phyloP scores from a whole-genome alignment of 2,113 vertebrate species.

The Gymnorhina tibicen region DNA sequence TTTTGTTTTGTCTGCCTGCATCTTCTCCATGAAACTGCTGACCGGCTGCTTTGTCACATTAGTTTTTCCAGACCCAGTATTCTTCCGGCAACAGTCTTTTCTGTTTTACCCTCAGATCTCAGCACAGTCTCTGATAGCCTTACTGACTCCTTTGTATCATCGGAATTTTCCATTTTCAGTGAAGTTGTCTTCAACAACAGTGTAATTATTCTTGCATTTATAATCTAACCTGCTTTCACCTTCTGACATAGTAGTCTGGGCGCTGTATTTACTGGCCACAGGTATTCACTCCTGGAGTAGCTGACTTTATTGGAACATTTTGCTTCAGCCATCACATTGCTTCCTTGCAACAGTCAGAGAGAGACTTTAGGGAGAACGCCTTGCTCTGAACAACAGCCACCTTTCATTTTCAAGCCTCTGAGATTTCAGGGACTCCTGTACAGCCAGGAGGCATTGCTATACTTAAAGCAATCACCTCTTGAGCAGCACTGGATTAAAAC shows the following conservation, averaged over 20 bases:
- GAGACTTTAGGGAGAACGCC: not conserved
- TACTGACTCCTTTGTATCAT: not conserved
- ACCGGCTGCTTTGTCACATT: not conserved
- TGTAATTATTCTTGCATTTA: not conserved
- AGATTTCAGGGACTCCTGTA: not conserved
- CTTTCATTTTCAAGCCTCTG: not conserved
- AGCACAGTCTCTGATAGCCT: not conserved
- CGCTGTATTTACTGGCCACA: fast-evolving
- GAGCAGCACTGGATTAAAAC: not conserved
- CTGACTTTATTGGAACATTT: not conserved
- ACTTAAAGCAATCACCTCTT: not conserved
- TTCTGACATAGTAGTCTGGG: not conserved
- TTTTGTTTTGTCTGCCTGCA: not conserved
- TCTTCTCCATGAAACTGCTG: not conserved
- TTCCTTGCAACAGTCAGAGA: not conserved
- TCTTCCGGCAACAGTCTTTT: fast-evolving
- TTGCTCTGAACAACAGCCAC: not conserved
- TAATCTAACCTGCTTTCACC: not conserved
- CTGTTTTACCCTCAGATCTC: not conserved
- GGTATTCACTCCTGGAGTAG: not conserved
- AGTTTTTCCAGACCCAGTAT: not conserved
- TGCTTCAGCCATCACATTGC: not conserved
- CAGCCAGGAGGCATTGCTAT: not conserved
- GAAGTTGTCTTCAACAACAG: not conserved
- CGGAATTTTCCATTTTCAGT: not conserved